phyloP scores from a whole-genome alignment of 1,140 invertebrate species.

The Solen grandis region DNA sequence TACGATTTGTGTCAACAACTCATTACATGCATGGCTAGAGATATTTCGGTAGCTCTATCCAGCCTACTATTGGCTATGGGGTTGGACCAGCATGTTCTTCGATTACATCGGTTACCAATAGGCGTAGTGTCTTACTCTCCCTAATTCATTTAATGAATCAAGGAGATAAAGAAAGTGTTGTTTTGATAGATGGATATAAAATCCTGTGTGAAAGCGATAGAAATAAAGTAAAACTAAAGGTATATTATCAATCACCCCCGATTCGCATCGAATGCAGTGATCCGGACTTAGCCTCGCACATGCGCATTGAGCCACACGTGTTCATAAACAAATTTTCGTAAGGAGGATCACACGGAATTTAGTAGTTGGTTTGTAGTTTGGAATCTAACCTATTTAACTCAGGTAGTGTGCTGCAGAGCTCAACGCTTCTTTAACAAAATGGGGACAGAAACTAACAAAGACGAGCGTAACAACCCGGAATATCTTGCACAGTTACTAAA shows the following conservation, averaged over 20 bases:
- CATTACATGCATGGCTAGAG: constrained; percentile 37
- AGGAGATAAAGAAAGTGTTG: neutral
- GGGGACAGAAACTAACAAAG: constrained; percentile 80
- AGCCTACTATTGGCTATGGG: neutral
- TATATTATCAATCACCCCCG: constrained; percentile 38
- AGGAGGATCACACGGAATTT: constrained; percentile 68
- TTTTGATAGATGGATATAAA: neutral
- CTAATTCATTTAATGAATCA: neutral
- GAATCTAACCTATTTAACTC: constrained; percentile 76
- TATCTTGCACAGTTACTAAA: constrained; percentile 99
- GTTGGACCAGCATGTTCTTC: neutral
- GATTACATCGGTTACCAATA: neutral
- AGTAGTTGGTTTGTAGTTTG: constrained; percentile 75
- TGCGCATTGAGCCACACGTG: constrained; percentile 78
- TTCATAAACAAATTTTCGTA: constrained; percentile 79
- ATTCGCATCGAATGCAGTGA: constrained; percentile 57
- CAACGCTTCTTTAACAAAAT: constrained; percentile 75
- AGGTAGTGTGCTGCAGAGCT: constrained; percentile 71
- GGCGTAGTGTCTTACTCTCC: neutral
- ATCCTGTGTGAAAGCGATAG: neutral
- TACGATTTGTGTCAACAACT: neutral
- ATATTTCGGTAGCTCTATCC: constrained; percentile 39
- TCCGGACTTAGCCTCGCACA: constrained; percentile 69
- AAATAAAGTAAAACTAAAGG: neutral
- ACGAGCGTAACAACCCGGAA: constrained; percentile 86